Percentiles rank a stretch among this genome's conserved stretches.
phyloP scores from a whole-genome alignment of 2,113 vertebrate species.

The Macroglossus sobrinus region DNA sequence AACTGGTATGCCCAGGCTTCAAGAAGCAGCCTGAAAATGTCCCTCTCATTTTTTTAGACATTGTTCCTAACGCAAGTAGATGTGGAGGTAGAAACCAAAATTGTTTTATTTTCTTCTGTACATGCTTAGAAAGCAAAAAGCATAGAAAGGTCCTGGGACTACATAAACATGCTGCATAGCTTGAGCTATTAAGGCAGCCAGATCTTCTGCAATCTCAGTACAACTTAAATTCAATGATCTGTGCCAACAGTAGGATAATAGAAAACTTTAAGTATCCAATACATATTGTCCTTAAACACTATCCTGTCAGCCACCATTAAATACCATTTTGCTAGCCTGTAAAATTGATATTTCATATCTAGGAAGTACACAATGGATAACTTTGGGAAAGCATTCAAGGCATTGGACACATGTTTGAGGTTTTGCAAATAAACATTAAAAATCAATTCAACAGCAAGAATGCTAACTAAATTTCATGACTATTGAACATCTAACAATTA shows the following conservation, averaged over 20 bases:
- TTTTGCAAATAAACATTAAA: conserved; percentile 68
- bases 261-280: conserved; percentile 63
- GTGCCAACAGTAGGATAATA: conserved; percentile 65
- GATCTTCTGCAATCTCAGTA: conserved; percentile 11
- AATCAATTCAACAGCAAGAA: conserved; percentile 60
- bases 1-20: neutral
- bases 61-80: conserved; percentile 53
- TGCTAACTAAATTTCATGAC: conserved; percentile 8
- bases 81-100: conserved; percentile 44
- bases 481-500: neutral
- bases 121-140: conserved; percentile 60
- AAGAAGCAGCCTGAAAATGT: neutral
- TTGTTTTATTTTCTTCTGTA: conserved; percentile 57
- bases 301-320: conserved; percentile 67
- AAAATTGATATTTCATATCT: conserved; percentile 41
- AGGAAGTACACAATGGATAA: neutral
- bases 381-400: conserved; percentile 64
- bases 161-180: conserved; percentile 47
- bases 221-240: conserved; percentile 67
- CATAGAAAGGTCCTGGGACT: neutral
- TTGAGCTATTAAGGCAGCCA: conserved; percentile 37
- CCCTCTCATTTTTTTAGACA: neutral
- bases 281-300: conserved; percentile 49
- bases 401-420: conserved; percentile 20
- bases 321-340: conserved; percentile 50